phyloP scores from a whole-genome alignment of 2,113 vertebrate species.

The Hemibagrus wyckioides region DNA sequence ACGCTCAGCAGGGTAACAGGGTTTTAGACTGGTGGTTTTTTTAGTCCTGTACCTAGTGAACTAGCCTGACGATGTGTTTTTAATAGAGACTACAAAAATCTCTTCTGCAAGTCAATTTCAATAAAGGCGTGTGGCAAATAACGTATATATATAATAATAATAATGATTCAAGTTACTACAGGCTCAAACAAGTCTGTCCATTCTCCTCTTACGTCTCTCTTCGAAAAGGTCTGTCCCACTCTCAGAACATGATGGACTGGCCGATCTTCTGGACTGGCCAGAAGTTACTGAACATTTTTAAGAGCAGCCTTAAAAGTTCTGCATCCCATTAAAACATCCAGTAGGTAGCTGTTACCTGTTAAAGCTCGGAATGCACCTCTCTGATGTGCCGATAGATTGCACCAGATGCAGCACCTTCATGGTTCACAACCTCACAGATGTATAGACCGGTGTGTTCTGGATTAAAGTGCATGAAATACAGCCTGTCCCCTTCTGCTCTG shows the following conservation, averaged over 20 bases:
- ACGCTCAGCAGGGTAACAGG: no score
- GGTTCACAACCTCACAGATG: constrained; percentile 56
- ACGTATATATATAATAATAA: no score
- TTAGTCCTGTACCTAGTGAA: no score
- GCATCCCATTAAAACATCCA: not conserved
- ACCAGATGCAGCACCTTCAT: constrained; percentile 31
- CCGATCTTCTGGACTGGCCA: not conserved
- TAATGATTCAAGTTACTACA: no score
- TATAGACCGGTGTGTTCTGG: constrained; percentile 58
- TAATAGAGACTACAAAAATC: no score
- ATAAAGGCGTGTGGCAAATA: no score
- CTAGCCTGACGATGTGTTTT: no score
- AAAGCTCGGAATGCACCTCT: not conserved
- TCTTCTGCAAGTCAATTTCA: no score
- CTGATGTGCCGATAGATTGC: constrained; percentile 17
- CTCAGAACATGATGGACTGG: not conserved
- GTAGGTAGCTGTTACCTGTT: not conserved
- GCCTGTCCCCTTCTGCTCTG: constrained; percentile 11
- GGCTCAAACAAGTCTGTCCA: not conserved
- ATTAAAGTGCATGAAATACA: constrained; percentile 28
- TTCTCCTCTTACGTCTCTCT: not conserved
- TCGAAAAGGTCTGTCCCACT: not conserved
- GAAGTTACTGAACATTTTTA: not conserved
- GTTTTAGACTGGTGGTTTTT: no score
- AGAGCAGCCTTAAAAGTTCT: not conserved